Evolutionary conservation across 2,113 vertebrate species (phyloP), one percentile per base, ranked within the genome.

Genomic region (Pogonocichla stellata): DNA sequence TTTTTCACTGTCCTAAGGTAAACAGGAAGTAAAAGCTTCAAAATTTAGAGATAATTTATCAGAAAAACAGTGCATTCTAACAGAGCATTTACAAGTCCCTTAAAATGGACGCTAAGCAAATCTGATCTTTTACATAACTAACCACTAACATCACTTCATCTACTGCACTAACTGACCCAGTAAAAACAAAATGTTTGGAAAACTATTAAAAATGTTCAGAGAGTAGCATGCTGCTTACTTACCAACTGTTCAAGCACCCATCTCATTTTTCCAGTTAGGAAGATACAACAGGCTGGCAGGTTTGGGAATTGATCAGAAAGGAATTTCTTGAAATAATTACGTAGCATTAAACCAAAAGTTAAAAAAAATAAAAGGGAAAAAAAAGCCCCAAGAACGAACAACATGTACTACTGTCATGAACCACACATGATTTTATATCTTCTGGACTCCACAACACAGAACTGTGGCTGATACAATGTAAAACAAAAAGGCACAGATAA

Each of bases 261-360:
- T 96, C 98, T 98, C 98, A 98, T 98, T 98, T 98, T 97, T 94
- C 98, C 98, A 98, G 97, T 97, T 98, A 98, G 96, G 98, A 97
- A 96, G 98, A 98, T 93, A 98, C 96, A 98, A 98, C 97, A 98
- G 97, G 97, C 98, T 98, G 98, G 98, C 96, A 98, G 98, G 97
- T 97, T 98, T 97, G 96, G 96, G 97, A 98, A 97, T 98, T 98
- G 97, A 98, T 98, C 98, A 98, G 97, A 98, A 98, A 97, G 91
- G 97, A 97, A 98, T 97, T 96, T 97, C 97, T 98, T 97, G 77
- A 97, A 98, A 98, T 97, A 98, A 97, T 98, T 98, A 98, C 95
- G 94, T 78, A 97, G 97, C 91, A 98, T 97, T 95, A 97, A 96
- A 94, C 92, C 95, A 97, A 97, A 98, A 94, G 80, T 86, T 82